phyloP scores from a whole-genome alignment of 1,140 invertebrate genomes.

The Zaprionus taronus region DNA sequence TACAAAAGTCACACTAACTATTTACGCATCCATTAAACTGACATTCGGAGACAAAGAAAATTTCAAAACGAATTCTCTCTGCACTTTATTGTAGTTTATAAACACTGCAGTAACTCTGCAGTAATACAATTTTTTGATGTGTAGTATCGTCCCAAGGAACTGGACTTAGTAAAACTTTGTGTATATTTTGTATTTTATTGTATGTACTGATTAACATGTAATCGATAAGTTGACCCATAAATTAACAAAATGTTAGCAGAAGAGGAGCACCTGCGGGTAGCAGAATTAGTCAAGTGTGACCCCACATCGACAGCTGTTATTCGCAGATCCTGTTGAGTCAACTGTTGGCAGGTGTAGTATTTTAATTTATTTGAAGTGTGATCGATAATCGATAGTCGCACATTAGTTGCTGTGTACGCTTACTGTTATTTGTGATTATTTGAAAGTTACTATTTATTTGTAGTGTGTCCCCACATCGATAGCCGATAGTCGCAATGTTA shows the following conservation, averaged over 20 bases:
- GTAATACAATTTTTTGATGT: background rate
- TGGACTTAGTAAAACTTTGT: no score
- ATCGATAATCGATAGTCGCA: no score
- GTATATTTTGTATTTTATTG: no score
- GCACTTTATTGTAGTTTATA: constrained; percentile 12
- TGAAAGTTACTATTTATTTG: no score
- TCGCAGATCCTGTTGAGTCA: background rate
- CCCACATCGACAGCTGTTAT: background rate
- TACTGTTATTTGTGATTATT: no score
- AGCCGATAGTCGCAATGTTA: background rate
- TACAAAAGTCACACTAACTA: constrained; percentile 50
- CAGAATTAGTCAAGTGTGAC: background rate
- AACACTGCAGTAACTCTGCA: background rate
- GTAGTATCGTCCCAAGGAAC: background rate
- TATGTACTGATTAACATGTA: no score
- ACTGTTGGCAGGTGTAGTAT: no score
- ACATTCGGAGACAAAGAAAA: constrained; percentile 9
- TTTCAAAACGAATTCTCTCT: constrained; percentile 1
- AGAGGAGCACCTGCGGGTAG: background rate
- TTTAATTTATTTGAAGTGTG: no score
- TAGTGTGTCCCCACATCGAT: background rate
- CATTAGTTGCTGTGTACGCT: no score
- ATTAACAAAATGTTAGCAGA: background rate
- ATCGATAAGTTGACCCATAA: background rate
- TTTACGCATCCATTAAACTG: constrained; percentile 53